These are phyloP conservation scores for Drosophila watanabei DNA, from an alignment of 1,140 invertebrate genomes.

Conservation along the genomic window DNA sequence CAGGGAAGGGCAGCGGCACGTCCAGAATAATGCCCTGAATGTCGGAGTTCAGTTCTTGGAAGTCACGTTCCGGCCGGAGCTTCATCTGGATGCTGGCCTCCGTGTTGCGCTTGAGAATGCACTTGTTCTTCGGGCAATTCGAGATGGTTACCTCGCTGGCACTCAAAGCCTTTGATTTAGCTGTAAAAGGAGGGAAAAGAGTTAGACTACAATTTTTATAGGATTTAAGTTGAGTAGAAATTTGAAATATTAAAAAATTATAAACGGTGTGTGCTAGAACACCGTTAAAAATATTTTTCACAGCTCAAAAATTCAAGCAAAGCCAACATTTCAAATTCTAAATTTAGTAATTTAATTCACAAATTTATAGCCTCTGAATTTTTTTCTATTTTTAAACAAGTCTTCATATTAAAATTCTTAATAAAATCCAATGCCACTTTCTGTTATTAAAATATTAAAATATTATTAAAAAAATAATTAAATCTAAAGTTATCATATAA, in stretches of 20 bases:
- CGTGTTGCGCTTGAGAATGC: constrained; percentile 88
- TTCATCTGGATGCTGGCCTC: constrained; percentile 87
- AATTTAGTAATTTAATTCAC: not conserved
- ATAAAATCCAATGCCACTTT: not conserved
- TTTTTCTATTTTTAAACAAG: not conserved
- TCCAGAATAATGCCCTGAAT: constrained; percentile 88
- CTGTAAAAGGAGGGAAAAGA: constrained; percentile 38
- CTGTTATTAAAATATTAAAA: too few species aligned
- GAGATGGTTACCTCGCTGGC: constrained; percentile 86
- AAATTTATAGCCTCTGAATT: not conserved
- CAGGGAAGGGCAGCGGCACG: constrained; percentile 90
- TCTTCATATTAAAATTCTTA: not conserved
- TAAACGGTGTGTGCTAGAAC: not conserved
- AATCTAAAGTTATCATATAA: not conserved
- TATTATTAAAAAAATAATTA: not conserved
- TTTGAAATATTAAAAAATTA: not conserved
- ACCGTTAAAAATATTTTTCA: not conserved
- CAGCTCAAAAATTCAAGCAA: too few species aligned
- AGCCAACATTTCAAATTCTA: not conserved
- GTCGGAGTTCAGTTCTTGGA: constrained; percentile 86
- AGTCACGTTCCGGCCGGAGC: constrained; percentile 87
- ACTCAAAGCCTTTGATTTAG: constrained; percentile 61
- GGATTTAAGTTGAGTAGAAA: not conserved
- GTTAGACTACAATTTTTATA: not conserved
- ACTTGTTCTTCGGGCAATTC: constrained; percentile 88